Percentiles rank a stretch among this genome's conserved stretches.
Evolutionary conservation across 1,140 invertebrate species (phyloP).

Genomic region (Palaemon carinicauda): DNA sequence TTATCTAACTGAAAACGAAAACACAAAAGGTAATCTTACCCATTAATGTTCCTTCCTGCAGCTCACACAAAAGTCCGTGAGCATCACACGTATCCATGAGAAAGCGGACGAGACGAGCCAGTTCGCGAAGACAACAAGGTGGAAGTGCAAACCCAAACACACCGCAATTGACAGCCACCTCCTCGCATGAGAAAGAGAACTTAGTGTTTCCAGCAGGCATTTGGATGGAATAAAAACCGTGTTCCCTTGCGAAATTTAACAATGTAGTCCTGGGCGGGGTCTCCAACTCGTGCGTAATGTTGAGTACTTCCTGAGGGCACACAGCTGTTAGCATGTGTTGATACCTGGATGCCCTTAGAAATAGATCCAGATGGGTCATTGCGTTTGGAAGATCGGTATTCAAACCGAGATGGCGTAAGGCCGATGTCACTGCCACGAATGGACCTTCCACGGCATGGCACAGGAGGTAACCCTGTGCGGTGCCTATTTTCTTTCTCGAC

Average conservation of each 20-base stretch:
- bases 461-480: constrained; percentile 16
- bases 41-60: constrained; percentile 46
- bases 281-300: neutral
- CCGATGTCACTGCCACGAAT: constrained; percentile 30
- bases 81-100: constrained; percentile 40
- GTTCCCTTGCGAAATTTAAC: constrained; percentile 24
- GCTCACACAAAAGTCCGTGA: constrained; percentile 38
- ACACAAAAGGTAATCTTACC: neutral
- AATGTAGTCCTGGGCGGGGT: neutral
- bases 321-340: constrained; percentile 23
- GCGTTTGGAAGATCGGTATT: constrained; percentile 6
- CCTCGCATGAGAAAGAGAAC: constrained; percentile 15
- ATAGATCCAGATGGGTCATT: constrained; percentile 10
- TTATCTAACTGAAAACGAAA: too few relatives aligned
- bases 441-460: constrained; percentile 40
- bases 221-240: constrained; percentile 23
- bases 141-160: constrained; percentile 13
- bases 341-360: constrained; percentile 16
- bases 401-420: constrained; percentile 38
- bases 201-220: neutral
- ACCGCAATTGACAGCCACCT: constrained; percentile 15
- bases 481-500: neutral
- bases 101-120: constrained; percentile 36
- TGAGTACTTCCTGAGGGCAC: constrained; percentile 15
- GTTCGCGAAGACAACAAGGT: constrained; percentile 39